These are phyloP conservation scores for Thereva nobilitata DNA, from an alignment of 2,888 invertebrate genomes.

Conservation along the genomic window DNA sequence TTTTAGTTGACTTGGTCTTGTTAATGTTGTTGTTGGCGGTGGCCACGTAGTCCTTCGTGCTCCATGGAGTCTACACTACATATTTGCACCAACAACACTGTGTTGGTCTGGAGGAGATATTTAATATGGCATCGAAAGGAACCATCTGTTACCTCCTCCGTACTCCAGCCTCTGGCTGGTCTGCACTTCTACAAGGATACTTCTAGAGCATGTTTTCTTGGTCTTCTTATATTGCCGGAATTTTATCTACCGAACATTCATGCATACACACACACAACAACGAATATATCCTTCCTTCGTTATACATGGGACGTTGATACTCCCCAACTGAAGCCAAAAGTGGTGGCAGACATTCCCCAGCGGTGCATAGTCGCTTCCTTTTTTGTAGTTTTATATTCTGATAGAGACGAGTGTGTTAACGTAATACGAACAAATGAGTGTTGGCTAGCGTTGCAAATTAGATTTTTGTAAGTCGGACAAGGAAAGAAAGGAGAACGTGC, in stretches of 20 bases:
- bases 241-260: slow-evolving; percentile 32
- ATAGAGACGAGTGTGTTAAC: slow-evolving; percentile 35
- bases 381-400: slow-evolving; percentile 24
- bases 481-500: slow-evolving; percentile 26
- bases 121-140: slow-evolving; percentile 39
- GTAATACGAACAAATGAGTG: slow-evolving; percentile 44
- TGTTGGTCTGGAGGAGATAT: slow-evolving; percentile 38
- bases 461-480: slow-evolving; percentile 38
- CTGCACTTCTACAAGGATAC: slow-evolving; percentile 16
- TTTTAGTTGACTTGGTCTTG: slow-evolving; percentile 23
- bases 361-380: slow-evolving; percentile 28
- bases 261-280: slow-evolving; percentile 23
- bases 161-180: slow-evolving; percentile 17
- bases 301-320: slow-evolving; percentile 19
- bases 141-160: slow-evolving; percentile 37
- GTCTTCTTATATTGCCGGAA: slow-evolving; percentile 35
- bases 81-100: slow-evolving; percentile 28
- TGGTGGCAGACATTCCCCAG: slow-evolving; percentile 30
- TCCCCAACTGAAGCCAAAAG: slow-evolving; percentile 29
- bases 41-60: slow-evolving; percentile 17
- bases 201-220: slow-evolving; percentile 39
- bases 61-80: slow-evolving; percentile 16
- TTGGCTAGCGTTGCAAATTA: slow-evolving; percentile 44
- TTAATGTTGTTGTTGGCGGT: slow-evolving; percentile 29
- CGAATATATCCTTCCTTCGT: slow-evolving; percentile 5